These are phyloP conservation scores for Alviniconcha marisindica DNA, from an alignment of 1,140 invertebrate species.

Conservation along the genomic window DNA sequence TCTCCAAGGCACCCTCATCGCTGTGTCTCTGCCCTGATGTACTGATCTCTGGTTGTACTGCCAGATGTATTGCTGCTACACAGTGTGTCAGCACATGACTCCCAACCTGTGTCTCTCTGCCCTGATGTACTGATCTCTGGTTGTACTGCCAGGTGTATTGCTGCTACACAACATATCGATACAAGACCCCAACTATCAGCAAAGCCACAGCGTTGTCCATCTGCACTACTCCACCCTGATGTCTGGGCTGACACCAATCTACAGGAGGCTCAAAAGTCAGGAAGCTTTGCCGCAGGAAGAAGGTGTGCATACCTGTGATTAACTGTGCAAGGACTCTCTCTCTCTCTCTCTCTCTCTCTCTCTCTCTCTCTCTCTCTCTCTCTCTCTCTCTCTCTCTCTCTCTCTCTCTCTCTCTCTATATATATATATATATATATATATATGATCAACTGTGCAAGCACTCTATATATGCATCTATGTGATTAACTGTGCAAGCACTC, in stretches of 20 bases:
- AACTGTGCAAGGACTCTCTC: too few relatives aligned
- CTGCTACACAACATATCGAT: slow-evolving; percentile 22
- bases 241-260: background rate
- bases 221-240: background rate
- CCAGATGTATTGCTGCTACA: slow-evolving; percentile 20
- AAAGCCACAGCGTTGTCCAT: background rate
- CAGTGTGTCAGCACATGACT: background rate
- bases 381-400: too few relatives aligned
- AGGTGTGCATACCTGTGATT: too few relatives aligned
- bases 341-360: too few relatives aligned
- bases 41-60: background rate
- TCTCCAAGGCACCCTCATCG: background rate
- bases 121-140: background rate
- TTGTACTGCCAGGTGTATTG: background rate
- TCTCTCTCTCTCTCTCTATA: too few relatives aligned
- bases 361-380: too few relatives aligned
- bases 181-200: slow-evolving; percentile 19
- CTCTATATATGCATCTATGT: too few relatives aligned
- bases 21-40: background rate
- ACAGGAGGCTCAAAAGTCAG: background rate
- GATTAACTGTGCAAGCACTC: too few relatives aligned
- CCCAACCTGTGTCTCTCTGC: background rate
- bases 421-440: too few relatives aligned
- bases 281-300: background rate
- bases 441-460: too few relatives aligned